Evolutionary conservation across 2,888 invertebrate genomes (phyloP), one percentile per base, ranked within the genome.

Genomic region (Amphipyra berbera): DNA sequence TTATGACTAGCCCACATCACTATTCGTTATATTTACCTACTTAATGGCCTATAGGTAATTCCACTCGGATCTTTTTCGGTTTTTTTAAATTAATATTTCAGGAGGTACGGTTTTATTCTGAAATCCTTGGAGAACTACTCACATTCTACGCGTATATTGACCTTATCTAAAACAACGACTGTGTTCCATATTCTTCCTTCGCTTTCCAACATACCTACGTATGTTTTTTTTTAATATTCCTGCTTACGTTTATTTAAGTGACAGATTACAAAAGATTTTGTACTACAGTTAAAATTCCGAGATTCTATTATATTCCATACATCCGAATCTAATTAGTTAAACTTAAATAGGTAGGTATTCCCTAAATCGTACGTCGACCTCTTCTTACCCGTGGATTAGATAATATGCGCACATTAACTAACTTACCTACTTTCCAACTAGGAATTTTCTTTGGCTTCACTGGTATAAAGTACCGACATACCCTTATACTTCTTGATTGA

Each of bases 401-500:
- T 75, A n/a, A 67, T 67, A 67, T 65, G 62, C 68, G 61, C 65
- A 73, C 74, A 79, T 74, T 77, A 78, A 72, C 65, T 70, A 70
- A 74, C 57, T 66, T 68, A 69, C 63, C 67, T 55, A 67, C 62
- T 62, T 66, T 50, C 52, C 52, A 60, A 68, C 60, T 64, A 68
- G 59, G 59, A 64, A 68, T 74, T 79, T 84, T 82, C 72, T 79
- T 84, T 83, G 80, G 81, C 81, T 81, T 84, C 82, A 64, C 48
- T 48, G 66, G 57, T 71, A 50, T 67, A 57, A 55, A 64, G 58
- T 62, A 56, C 30, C 21, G 14, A 47, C 48, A 55, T 10, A 49
- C 21, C 45, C 15, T 47, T 46, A 15, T 74, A 44, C 45, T 56
- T 55, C n/a, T 69, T 75, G 48, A 69, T 61, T 61, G 56, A 75